A percentile compares a stretch with the other conserved stretches of the same genome.
Evolutionary conservation across 1,140 invertebrate species (phyloP).

Genomic region (Lutraria rhynchaena): DNA sequence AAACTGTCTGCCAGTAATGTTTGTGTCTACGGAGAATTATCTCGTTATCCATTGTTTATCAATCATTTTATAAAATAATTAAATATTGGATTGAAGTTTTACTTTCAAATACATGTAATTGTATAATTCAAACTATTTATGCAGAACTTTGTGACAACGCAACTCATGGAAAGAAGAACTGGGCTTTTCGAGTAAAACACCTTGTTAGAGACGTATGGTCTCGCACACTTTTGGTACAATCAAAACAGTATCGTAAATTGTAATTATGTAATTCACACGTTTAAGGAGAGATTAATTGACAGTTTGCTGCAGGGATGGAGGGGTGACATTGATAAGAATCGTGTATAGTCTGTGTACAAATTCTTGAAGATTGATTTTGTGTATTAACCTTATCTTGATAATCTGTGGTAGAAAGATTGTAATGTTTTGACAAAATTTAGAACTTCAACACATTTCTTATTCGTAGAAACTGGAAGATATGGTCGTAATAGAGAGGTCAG

Average conservation of each 20-base stretch:
- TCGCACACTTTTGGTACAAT: neutral
- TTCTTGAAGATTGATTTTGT: neutral
- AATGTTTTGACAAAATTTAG: neutral
- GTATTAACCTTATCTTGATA: neutral
- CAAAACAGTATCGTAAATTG: neutral
- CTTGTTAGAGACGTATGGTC: neutral
- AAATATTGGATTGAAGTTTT: neutral
- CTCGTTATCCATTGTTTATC: neutral
- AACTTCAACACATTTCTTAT: neutral
- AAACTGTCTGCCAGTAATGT: neutral
- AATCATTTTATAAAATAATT: neutral
- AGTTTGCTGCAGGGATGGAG: neutral
- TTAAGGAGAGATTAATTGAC: neutral
- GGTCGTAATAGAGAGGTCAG: neutral
- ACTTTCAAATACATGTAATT: neutral
- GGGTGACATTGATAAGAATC: neutral
- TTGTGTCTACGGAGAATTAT: neutral
- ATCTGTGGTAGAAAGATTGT: neutral
- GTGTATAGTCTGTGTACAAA: neutral
- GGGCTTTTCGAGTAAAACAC: neutral
- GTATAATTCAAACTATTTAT: neutral
- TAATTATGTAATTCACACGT: neutral
- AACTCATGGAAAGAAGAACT: neutral
- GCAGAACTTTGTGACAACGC: neutral
- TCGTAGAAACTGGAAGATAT: neutral